These are phyloP conservation scores for Cyclopterus lumpus DNA, from an alignment of 2,797 vertebrate genomes.

Conservation along the genomic window DNA sequence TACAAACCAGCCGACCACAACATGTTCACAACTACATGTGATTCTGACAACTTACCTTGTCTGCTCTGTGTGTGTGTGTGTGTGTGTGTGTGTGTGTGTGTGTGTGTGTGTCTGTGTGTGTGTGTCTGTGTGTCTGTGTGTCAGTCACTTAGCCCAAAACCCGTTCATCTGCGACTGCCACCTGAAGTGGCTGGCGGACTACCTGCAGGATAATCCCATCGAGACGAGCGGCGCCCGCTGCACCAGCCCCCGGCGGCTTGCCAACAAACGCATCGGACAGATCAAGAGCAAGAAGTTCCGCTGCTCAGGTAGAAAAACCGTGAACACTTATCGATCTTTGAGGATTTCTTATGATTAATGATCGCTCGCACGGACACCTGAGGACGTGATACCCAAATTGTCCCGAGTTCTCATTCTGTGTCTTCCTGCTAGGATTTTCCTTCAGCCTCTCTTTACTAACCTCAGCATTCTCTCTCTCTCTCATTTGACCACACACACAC, in stretches of 20 bases:
- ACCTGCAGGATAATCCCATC: constrained; percentile 97
- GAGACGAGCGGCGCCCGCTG: constrained; percentile 98
- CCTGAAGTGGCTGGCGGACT: constrained; percentile 99
- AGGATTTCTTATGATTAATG: not conserved
- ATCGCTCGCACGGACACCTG: not conserved
- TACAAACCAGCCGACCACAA: not conserved
- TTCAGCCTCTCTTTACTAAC: constrained; percentile 64
- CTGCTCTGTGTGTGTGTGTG: constrained; percentile 11
- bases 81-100: constrained; percentile 5
- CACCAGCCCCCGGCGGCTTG: constrained; percentile 94
- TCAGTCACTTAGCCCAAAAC: constrained; percentile 94
- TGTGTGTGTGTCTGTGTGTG: constrained; percentile 30
- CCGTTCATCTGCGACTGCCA: constrained; percentile 99
- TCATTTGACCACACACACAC: not conserved
- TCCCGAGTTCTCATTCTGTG: constrained; percentile 66
- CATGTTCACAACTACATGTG: not conserved
- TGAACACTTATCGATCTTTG: not conserved
- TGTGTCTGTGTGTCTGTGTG: constrained; percentile 25
- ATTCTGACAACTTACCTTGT: constrained; percentile 27
- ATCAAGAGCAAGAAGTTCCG: constrained; percentile 99
- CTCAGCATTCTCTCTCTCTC: constrained; percentile 23
- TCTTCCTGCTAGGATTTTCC: constrained; percentile 71
- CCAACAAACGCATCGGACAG: constrained; percentile 98
- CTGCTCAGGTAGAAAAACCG: constrained; percentile 93
- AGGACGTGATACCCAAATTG: not conserved